Evolutionary conservation across 2,797 vertebrate genomes (phyloP).

Genomic region (Acanthiza pusilla): DNA sequence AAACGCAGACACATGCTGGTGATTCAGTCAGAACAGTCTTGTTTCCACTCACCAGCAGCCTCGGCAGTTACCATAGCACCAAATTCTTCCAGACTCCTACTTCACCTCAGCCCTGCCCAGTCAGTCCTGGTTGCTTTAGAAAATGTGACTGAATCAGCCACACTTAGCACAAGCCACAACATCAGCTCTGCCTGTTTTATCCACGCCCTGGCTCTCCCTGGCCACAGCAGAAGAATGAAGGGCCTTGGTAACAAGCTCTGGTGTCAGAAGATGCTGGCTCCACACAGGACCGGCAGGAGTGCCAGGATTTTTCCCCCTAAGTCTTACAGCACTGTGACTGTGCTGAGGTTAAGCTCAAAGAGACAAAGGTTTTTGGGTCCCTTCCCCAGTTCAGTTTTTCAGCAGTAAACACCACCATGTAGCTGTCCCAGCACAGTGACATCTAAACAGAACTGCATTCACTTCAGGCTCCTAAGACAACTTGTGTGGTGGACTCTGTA

Average conservation of each 20-base stretch:
- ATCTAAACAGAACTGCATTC: not conserved
- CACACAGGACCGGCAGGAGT: not conserved
- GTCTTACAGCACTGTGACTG: not conserved
- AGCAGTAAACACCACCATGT: not conserved
- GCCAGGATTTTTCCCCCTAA: not conserved
- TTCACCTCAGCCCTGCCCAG: not conserved
- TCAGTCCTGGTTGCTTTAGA: not conserved
- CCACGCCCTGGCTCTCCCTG: not conserved
- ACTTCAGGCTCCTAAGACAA: not conserved
- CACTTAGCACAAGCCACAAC: not conserved
- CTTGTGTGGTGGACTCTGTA: not conserved
- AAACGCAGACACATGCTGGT: slow-evolving; percentile 4
- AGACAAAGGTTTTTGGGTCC: not conserved
- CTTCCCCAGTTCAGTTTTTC: not conserved
- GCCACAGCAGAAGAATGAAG: not conserved
- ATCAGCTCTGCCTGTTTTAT: not conserved
- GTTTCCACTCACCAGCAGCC: not conserved
- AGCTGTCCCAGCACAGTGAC: not conserved
- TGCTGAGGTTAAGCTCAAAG: not conserved
- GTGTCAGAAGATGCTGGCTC: not conserved
- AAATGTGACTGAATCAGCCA: not conserved
- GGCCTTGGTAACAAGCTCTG: not conserved
- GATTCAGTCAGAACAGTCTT: not conserved
- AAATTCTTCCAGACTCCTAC: not conserved
- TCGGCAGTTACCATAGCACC: slow-evolving; percentile 28